A percentile compares a stretch with the other conserved stretches of the same genome.
phyloP scores from a whole-genome alignment of 2,888 invertebrate genomes.

The Macropis europaea region DNA sequence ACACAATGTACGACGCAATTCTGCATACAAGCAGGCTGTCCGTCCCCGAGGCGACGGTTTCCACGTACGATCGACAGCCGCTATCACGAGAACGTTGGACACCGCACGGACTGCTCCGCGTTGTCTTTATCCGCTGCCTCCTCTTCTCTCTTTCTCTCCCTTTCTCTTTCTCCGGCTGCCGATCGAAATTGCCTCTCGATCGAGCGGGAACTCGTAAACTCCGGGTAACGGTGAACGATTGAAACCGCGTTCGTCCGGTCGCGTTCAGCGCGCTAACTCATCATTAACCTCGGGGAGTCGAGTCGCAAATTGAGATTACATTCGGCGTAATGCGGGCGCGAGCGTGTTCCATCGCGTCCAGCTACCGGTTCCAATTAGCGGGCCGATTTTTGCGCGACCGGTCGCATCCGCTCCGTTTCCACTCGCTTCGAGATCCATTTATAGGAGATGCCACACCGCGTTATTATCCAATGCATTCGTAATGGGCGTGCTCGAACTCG shows the following conservation, averaged over 20 bases:
- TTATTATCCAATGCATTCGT: constrained; percentile 74
- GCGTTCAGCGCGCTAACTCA: background rate
- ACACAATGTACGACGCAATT: constrained; percentile 77
- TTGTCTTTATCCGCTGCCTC: constrained; percentile 49
- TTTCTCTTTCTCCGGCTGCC: background rate
- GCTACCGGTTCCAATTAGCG: constrained; percentile 38
- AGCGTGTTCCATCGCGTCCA: background rate
- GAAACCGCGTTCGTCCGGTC: background rate
- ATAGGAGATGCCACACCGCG: constrained; percentile 61
- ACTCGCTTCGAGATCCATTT: constrained; percentile 33
- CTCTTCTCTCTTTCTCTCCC: background rate
- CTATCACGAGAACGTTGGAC: constrained; percentile 56
- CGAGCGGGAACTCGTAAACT: constrained; percentile 1
- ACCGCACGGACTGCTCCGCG: constrained; percentile 29
- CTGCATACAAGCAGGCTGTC: constrained; percentile 68
- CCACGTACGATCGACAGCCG: constrained; percentile 64
- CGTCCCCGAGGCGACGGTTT: constrained; percentile 61
- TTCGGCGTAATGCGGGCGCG: background rate
- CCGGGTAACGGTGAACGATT: background rate
- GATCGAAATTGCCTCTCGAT: background rate
- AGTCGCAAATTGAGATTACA: constrained; percentile 3
- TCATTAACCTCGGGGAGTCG: background rate
- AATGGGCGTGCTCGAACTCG: constrained; percentile 65
- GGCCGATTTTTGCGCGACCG: constrained; percentile 26
- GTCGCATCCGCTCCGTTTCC: constrained; percentile 26